These are phyloP conservation scores for Girardinichthys multiradiatus DNA, from an alignment of 2,113 vertebrate genomes.

Conservation along the genomic window DNA sequence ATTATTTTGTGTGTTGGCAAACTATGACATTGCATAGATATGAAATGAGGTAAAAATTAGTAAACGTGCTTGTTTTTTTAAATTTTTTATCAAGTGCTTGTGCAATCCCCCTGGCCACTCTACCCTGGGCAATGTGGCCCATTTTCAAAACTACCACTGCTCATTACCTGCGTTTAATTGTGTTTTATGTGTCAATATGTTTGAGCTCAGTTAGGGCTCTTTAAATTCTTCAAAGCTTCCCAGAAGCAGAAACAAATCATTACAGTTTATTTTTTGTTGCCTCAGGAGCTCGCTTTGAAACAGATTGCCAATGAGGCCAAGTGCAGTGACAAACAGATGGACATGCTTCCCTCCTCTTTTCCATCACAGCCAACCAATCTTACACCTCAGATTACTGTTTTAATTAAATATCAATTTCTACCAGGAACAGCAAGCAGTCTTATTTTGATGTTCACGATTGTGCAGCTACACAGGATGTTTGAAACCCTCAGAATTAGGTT, in stretches of 20 bases:
- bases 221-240: conserved; percentile 5
- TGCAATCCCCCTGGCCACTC: background rate
- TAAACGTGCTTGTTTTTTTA: background rate
- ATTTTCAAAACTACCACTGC: background rate
- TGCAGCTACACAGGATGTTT: conserved; percentile 15
- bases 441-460: conserved; percentile 9
- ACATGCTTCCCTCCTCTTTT: conserved; percentile 13
- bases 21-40: background rate
- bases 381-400: conserved; percentile 7
- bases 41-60: background rate
- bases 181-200: conserved; percentile 23
- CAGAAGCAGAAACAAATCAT: conserved; percentile 9
- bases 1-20: background rate
- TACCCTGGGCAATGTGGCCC: background rate
- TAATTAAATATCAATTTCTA: conserved; percentile 39
- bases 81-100: background rate
- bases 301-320: conserved; percentile 42
- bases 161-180: background rate
- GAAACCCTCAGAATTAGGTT: background rate
- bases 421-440: conserved; percentile 8
- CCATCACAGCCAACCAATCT: conserved; percentile 22
- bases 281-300: conserved; percentile 19
- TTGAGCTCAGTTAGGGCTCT: conserved; percentile 11
- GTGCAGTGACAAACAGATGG: conserved; percentile 61
- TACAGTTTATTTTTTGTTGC: conserved; percentile 15